Conservation (phyloP, 2,113 vertebrate species). For the Xiphophorus hellerii region DNA sequence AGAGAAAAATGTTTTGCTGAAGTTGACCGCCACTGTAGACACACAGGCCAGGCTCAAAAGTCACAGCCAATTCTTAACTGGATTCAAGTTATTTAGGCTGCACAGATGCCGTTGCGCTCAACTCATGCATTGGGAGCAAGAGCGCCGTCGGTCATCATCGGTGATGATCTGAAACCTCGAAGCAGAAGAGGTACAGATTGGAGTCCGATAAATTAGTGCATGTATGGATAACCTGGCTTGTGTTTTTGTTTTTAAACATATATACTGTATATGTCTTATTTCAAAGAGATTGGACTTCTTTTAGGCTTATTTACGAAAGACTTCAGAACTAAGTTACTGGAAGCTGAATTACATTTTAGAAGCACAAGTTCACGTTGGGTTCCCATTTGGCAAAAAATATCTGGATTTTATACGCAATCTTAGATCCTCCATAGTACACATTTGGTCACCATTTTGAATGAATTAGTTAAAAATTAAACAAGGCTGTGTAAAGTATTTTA, state of each 20-base stretch:
- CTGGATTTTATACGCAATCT: background rate
- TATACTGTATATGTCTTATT: background rate
- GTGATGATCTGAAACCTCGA: slow-evolving; percentile 27
- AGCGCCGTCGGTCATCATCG: slow-evolving; percentile 5
- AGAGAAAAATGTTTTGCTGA: background rate
- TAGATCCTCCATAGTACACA: background rate
- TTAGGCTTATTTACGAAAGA: slow-evolving; percentile 20
- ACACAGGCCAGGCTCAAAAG: slow-evolving; percentile 13
- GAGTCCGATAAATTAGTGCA: background rate
- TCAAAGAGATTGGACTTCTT: slow-evolving; percentile 20
- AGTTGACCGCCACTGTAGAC: background rate
- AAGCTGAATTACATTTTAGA: slow-evolving; percentile 11
- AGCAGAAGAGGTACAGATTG: background rate
- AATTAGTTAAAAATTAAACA: background rate
- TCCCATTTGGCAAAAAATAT: background rate
- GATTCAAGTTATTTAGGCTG: slow-evolving; percentile 33
- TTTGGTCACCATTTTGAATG: background rate
- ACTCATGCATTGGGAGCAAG: slow-evolving; percentile 13
- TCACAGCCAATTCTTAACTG: slow-evolving; percentile 26
- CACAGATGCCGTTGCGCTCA: slow-evolving; percentile 14
- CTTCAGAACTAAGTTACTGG: slow-evolving; percentile 6
- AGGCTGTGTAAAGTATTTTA: background rate
- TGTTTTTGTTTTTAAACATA: background rate
- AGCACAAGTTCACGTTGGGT: slow-evolving; percentile 1
- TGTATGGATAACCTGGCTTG: background rate